Evolutionary conservation across 2,888 invertebrate species (phyloP), one percentile per base, ranked within the genome.

Genomic region (Spatulosminthurus flaviceps): DNA sequence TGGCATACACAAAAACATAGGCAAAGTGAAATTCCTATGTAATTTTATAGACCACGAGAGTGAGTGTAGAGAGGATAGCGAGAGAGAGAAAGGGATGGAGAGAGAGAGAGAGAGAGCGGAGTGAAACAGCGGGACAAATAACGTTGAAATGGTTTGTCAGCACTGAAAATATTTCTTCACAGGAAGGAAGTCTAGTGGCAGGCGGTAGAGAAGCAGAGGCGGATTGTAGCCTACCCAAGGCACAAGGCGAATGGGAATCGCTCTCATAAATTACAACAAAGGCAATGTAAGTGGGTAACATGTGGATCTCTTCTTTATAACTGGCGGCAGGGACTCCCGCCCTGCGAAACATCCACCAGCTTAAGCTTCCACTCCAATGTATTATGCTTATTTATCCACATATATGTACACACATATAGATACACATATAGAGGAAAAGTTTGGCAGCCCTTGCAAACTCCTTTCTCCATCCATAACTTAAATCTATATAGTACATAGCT

Each of bases 211-310:
- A 67, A 26, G 67, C 67, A 26, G 26, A 67, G 28, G 43, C 22
- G 41, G 29, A 67, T 67, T 26, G 19, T 67, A 73, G 73, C 28
- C 73, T 73, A n/a, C n/a, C n/a, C n/a, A n/a, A 22, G 11, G 60
- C 73, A 73, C 42, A 73, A 41, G 22, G 34, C 41, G 75, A 70
- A 69, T 51, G 28, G 16, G 77, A 77, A 77, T 76, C 69, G 34
- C 42, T 77, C 51, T 67, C 77, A 77, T 77, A 77, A 77, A 67
- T 77, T 77, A 77, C 51, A 42, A 69, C 77, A 77, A 77, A 77
- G 70, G 77, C 69, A 70, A 51, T 70, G 28, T 70, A 69, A 69
- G 67, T 69, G 69, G 43, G 76, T 67, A 43, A 69, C 67, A 69
- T 69, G 67, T 67, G 51, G 67, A 69, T 76, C 28, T 67, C 67